phyloP scores from a whole-genome alignment of 2,797 vertebrate species.

The Eulemur mongoz region DNA sequence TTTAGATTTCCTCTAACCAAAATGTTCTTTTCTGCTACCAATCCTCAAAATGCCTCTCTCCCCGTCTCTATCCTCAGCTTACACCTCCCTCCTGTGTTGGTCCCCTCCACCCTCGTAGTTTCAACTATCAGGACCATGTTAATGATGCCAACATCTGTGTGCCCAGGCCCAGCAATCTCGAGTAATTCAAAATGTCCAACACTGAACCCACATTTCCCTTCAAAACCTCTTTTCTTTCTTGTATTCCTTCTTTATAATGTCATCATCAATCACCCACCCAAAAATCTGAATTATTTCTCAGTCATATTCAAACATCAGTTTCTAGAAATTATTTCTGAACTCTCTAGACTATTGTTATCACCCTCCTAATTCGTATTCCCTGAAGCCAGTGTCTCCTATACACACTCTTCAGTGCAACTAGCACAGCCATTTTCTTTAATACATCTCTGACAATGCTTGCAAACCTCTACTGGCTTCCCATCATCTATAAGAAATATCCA shows the following conservation, averaged over 20 bases:
- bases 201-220: background rate
- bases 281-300: background rate
- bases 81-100: background rate
- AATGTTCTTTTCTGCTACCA: background rate
- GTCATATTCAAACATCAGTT: background rate
- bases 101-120: background rate
- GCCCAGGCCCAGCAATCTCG: background rate
- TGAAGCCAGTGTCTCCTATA: background rate
- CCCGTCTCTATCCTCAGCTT: background rate
- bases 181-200: background rate
- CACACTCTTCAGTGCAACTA: background rate
- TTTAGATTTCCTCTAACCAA: background rate
- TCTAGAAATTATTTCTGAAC: background rate
- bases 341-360: background rate
- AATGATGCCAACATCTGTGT: background rate
- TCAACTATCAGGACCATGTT: too few species aligned
- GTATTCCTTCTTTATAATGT: background rate
- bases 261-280: background rate
- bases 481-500: background rate
- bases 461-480: background rate
- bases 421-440: background rate
- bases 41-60: background rate
- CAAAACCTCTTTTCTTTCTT: background rate
- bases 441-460: background rate
- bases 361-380: background rate